Conservation (phyloP, 2,888 invertebrate species). For the Ophraella communa region DNA sequence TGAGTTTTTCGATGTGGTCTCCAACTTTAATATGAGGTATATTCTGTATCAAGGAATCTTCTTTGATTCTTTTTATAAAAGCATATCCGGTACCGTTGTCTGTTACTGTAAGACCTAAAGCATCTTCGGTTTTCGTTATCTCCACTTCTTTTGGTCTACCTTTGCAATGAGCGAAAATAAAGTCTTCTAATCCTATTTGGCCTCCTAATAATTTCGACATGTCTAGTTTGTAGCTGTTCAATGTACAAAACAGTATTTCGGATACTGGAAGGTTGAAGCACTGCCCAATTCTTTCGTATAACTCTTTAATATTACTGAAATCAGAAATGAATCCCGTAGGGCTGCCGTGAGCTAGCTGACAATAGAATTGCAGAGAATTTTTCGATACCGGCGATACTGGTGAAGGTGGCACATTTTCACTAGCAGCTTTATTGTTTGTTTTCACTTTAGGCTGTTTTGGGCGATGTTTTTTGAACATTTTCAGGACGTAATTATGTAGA, state of each 20-base stretch:
- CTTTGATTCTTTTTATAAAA: constrained; percentile 96
- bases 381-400: constrained; percentile 53
- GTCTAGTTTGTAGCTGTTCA: constrained; percentile 97
- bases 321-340: constrained; percentile 94
- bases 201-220: constrained; percentile 95
- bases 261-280: constrained; percentile 81
- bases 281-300: constrained; percentile 96
- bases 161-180: constrained; percentile 97
- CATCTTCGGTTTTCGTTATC: constrained; percentile 90
- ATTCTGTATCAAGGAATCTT: constrained; percentile 87
- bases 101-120: constrained; percentile 96
- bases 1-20: constrained; percentile 94
- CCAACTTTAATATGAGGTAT: constrained; percentile 88
- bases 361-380: constrained; percentile 90
- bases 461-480: constrained; percentile 35
- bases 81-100: constrained; percentile 98
- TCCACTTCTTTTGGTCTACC: constrained; percentile 96
- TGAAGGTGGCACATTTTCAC: constrained; percentile 5
- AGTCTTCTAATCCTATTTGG: constrained; percentile 97
- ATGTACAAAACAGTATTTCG: constrained; percentile 95
- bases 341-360: constrained; percentile 97
- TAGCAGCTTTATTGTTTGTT: background rate
- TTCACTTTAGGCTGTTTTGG: constrained; percentile 22
- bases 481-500: background rate
- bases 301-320: constrained; percentile 92